Percentiles rank a stretch among this genome's conserved stretches.
phyloP scores from a whole-genome alignment of 2,888 invertebrate species.

The Oscheius sp. region DNA sequence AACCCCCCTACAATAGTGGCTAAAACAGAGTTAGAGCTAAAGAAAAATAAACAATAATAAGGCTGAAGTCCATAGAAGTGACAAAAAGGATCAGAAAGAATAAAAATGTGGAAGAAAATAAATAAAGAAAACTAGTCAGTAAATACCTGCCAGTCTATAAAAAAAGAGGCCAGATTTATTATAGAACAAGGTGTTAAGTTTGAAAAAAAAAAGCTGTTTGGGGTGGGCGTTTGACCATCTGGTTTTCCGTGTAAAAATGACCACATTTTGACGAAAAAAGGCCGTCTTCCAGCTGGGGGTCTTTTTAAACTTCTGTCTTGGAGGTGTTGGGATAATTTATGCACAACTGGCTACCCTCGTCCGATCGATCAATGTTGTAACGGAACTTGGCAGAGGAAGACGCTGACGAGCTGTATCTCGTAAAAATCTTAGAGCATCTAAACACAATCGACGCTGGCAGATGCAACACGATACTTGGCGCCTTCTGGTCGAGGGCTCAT shows the following conservation, averaged over 20 bases:
- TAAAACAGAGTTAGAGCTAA: too few relatives aligned
- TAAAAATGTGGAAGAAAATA: too few relatives aligned
- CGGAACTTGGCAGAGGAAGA: background rate
- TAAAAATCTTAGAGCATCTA: background rate
- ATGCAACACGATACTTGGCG: constrained; percentile 29
- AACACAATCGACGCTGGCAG: background rate
- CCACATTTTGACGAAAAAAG: background rate
- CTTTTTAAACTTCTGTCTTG: constrained; percentile 15
- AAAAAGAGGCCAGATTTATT: too few relatives aligned
- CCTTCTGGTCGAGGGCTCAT: constrained; percentile 24
- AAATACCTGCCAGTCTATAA: too few relatives aligned
- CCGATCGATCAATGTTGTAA: constrained; percentile 28
- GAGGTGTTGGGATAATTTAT: constrained; percentile 32
- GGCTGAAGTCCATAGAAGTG: too few relatives aligned
- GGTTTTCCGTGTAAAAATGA: background rate
- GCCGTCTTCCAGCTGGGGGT: constrained; percentile 3
- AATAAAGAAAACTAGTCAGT: too few relatives aligned
- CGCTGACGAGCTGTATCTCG: background rate
- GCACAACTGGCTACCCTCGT: constrained; percentile 20
- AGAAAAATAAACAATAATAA: too few relatives aligned
- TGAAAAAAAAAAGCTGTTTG: too few relatives aligned
- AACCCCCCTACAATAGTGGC: too few relatives aligned
- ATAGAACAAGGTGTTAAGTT: too few relatives aligned
- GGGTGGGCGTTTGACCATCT: background rate
- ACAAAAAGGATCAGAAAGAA: too few relatives aligned